Base-by-base conservation (phyloP, 2,113 vertebrate genomes). In the Antennarius striatus region DNA sequence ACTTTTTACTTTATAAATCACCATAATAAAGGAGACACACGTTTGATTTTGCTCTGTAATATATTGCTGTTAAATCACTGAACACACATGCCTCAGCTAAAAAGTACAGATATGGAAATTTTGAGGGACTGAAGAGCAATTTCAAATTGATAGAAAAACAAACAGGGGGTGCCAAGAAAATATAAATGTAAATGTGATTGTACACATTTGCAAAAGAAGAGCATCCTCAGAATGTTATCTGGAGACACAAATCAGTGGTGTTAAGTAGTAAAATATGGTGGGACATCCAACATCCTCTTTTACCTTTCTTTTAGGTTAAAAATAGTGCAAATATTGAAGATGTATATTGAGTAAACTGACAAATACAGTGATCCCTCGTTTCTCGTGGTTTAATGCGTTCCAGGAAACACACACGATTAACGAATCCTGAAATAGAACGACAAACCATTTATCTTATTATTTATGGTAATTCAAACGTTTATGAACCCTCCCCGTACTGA, bases 11-110 rank as follows among this genome's bases (percentile, higher is more conserved):
- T 75, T 47, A 45, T 42, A 76, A 69, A 87, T 86, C 67, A 61
- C 28, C 78, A 83, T 80, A 82, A 83, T 78, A 83, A 77, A 86
- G 81, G 69, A 53, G 68, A 43, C n/a, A 51, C 66, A 51, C 66
- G 82, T 71, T 65, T 53, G 28, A 53, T 50, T 64, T 71, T 56
- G 75, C 40, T 60, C 53, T 67, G 29, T 60, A 39, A 77, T 55
- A 68, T 51, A 11, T 58, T 56, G 45, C 53, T 71, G 39, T 64
- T 75, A 67, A 83, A 73, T 68, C 50, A 73, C 5, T 66, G 63
- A 77, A 73, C 62, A 75, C 55, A 54, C 53, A 76, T 9, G 64
- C 48, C 4, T 10, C 29, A 59, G 74, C 48, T 45, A 55, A 80
- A 77, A 76, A 73, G 53, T 65, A 79, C 40, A 75, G 32, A 80